Percentiles rank a stretch among this genome's conserved stretches.
Conservation (phyloP, 2,888 invertebrate species). For the Yponomeuta evonymella region DNA sequence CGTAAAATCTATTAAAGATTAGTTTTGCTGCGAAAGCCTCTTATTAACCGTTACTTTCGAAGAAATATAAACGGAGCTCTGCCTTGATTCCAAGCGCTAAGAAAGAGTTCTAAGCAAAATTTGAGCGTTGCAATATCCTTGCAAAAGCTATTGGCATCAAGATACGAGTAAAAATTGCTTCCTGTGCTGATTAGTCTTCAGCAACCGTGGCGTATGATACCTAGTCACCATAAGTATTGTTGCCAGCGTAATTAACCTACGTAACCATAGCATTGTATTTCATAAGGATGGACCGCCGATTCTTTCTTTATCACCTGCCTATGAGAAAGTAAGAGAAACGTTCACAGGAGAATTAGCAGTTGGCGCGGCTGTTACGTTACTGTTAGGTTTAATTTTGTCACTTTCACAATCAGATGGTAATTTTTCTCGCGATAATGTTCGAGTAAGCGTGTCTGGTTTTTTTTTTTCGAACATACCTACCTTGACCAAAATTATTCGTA, state of each 20-base stretch:
- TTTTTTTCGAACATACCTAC: background rate
- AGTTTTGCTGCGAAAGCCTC: background rate
- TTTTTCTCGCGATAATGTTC: background rate
- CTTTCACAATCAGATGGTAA: constrained; percentile 14
- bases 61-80: background rate
- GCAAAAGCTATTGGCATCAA: background rate
- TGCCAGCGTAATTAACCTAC: background rate
- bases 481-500: constrained; percentile 12
- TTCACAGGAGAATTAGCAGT: constrained; percentile 11
- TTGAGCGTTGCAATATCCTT: background rate
- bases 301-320: constrained; percentile 5
- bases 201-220: background rate
- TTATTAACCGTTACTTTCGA: background rate
- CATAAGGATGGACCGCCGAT: background rate
- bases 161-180: background rate
- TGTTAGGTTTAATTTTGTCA: constrained; percentile 16
- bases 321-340: constrained; percentile 12
- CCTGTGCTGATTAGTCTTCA: background rate
- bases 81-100: background rate
- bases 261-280: constrained; percentile 1
- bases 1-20: background rate
- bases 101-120: background rate
- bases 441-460: background rate
- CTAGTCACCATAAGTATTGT: background rate
- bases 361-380: constrained; percentile 10